Conservation (phyloP, 2,888 invertebrate species). For the Ophion costatus region DNA sequence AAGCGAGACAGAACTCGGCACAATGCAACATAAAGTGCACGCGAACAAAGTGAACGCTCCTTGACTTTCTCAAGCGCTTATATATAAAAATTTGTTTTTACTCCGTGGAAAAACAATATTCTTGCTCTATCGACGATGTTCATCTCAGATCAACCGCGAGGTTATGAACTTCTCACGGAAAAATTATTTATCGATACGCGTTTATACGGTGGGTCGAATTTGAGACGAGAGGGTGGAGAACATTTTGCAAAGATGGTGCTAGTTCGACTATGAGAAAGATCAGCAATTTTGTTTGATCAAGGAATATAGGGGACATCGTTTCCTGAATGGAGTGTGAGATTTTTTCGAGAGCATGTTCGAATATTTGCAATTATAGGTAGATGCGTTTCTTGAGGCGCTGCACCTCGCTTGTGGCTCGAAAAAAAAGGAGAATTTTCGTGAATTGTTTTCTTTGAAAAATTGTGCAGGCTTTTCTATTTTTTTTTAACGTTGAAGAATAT, state of each 20-base stretch:
- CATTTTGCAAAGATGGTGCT: too few species aligned
- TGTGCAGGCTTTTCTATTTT: too few species aligned
- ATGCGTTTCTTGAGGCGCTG: too few species aligned
- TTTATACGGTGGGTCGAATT: not conserved
- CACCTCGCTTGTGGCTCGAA: too few species aligned
- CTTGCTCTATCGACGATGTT: not conserved
- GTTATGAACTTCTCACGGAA: constrained; percentile 47
- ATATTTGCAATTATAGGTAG: not conserved
- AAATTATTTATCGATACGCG: not conserved
- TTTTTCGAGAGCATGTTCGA: not conserved
- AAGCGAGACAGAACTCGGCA: constrained; percentile 10
- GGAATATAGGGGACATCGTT: too few species aligned
- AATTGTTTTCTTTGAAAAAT: too few species aligned
- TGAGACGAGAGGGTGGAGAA: too few species aligned
- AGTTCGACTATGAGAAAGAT: too few species aligned
- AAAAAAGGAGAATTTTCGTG: too few species aligned
- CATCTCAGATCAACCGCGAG: constrained; percentile 24
- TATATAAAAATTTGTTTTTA: constrained; percentile 24
- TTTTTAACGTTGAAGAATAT: too few species aligned
- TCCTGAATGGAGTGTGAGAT: not conserved
- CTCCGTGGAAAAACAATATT: constrained; percentile 33
- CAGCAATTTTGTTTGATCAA: too few species aligned
- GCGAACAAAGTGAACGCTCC: constrained; percentile 39
- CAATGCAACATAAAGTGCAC: constrained; percentile 47
- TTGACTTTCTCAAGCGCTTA: constrained; percentile 28